Conservation (phyloP, 2,888 invertebrate genomes). For the Chrysodeixis includens region DNA sequence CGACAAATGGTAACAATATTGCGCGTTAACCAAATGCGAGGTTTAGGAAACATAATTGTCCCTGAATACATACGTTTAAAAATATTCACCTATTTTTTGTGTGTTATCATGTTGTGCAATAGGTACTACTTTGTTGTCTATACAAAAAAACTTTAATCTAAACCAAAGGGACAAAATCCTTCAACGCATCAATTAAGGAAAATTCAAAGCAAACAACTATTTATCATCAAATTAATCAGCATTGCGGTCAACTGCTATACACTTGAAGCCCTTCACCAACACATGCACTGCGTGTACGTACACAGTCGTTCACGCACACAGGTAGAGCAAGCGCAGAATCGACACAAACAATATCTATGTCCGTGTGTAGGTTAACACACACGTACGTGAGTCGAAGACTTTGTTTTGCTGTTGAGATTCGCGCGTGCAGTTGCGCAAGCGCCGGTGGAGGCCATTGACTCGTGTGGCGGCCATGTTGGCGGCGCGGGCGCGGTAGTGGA, state of each 20-base stretch:
- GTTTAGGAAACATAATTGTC: background rate
- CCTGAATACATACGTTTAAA: background rate
- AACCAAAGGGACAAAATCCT: conserved; percentile 67
- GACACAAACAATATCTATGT: conserved; percentile 63
- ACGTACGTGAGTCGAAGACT: conserved; percentile 68
- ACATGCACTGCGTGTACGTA: conserved; percentile 56
- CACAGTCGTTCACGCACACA: conserved; percentile 54
- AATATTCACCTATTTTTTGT: background rate
- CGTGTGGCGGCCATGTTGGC: conserved; percentile 80
- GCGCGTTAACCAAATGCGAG: conserved; percentile 24
- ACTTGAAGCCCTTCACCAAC: conserved; percentile 81
- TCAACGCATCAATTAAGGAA: conserved; percentile 74
- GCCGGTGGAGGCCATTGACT: conserved; percentile 87
- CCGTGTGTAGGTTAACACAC: conserved; percentile 70
- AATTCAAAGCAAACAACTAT: conserved; percentile 77
- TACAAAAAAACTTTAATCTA: conserved; percentile 28
- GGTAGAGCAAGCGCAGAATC: conserved; percentile 66
- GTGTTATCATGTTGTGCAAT: conserved; percentile 21
- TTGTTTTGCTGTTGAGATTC: conserved; percentile 89
- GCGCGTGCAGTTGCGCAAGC: conserved; percentile 88
- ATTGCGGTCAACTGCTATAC: conserved; percentile 78
- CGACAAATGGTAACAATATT: conserved; percentile 23
- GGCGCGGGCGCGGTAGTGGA: conserved; percentile 75
- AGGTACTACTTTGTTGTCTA: background rate
- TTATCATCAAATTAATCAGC: conserved; percentile 84